Conservation (phyloP, 2,113 vertebrate species). For the Oenanthe melanoleuca region DNA sequence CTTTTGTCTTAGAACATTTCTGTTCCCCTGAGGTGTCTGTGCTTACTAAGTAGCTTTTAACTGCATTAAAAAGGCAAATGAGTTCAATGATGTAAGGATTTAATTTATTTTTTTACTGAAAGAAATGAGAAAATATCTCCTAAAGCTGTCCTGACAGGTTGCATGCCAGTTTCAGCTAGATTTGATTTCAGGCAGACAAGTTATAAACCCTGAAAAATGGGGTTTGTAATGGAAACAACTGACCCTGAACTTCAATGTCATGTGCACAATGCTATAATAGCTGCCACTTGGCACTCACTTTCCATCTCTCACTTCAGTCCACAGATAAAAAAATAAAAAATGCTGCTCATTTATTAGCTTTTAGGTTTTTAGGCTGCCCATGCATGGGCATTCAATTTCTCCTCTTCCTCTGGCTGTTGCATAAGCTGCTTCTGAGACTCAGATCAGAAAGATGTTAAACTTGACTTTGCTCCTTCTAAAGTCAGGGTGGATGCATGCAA, state of each 20-base stretch:
- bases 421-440: not conserved
- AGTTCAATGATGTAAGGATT: not conserved
- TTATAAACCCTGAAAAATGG: conserved; percentile 47
- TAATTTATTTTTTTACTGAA: not conserved
- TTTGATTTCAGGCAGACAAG: conserved; percentile 34
- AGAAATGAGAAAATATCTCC: not conserved
- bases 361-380: not conserved
- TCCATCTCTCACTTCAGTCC: conserved; percentile 26
- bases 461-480: not conserved
- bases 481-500: not conserved
- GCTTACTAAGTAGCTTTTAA: not conserved
- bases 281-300: conserved; percentile 14
- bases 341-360: conserved; percentile 1
- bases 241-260: conserved; percentile 52
- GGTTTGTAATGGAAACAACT: conserved; percentile 55
- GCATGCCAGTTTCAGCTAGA: not conserved
- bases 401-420: not conserved
- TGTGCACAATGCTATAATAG: conserved; percentile 18
- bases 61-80: not conserved
- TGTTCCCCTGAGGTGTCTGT: not conserved
- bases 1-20: not conserved
- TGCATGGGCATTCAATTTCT: not conserved
- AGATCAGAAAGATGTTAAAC: not conserved
- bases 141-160: not conserved
- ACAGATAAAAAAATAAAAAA: not conserved